Evolutionary conservation across 2,113 vertebrate species (phyloP).

Genomic region (Atherinomorus stipes): DNA sequence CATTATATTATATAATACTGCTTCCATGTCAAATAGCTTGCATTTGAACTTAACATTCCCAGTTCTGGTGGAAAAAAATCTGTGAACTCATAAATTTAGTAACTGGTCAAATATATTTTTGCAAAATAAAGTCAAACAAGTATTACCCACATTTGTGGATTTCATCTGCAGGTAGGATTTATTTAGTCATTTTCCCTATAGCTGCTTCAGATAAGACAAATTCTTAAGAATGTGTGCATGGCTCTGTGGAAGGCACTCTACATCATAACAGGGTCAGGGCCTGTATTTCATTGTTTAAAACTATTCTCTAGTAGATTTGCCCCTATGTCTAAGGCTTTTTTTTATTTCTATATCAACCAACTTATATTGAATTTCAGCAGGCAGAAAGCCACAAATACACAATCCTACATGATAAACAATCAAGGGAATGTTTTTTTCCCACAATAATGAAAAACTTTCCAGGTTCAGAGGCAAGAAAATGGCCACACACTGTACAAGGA

Average conservation of each 20-base stretch:
- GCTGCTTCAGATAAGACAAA: neutral
- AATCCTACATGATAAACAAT: neutral
- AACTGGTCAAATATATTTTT: neutral
- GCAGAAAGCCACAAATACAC: no score
- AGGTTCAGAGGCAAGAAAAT: neutral
- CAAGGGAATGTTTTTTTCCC: neutral
- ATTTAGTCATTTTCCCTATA: neutral
- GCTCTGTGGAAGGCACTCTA: neutral
- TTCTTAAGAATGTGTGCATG: neutral
- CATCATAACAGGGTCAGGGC: neutral
- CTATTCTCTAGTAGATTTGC: neutral
- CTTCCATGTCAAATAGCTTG: neutral
- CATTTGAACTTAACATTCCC: neutral
- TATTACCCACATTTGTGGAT: neutral
- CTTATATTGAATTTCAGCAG: no score
- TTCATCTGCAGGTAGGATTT: neutral
- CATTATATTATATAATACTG: no score
- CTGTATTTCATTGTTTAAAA: neutral
- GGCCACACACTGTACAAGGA: neutral
- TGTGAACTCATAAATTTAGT: neutral
- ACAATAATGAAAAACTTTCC: neutral
- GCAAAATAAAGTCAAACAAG: neutral
- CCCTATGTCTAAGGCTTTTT: neutral
- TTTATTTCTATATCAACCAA: neutral
- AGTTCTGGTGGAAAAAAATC: neutral